phyloP scores from a whole-genome alignment of 2,113 vertebrate species.

The Cinclus cinclus region DNA sequence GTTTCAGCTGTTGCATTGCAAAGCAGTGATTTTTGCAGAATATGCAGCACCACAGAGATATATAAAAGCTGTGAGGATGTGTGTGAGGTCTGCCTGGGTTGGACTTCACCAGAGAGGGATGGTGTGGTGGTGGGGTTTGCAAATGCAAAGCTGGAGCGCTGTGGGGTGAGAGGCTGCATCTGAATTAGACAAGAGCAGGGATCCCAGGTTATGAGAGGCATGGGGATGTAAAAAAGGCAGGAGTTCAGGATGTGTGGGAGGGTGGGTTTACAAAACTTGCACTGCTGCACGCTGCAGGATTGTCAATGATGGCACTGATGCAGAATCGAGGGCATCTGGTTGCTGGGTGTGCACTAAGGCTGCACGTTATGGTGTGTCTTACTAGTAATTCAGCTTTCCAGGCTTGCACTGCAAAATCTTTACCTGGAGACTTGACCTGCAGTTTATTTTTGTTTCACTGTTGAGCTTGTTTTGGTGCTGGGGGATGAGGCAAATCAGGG shows the following conservation, averaged over 20 bases:
- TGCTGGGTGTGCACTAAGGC: neutral
- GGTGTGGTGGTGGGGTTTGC: neutral
- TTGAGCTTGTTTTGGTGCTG: slow-evolving; percentile 18
- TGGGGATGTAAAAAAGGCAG: neutral
- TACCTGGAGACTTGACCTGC: neutral
- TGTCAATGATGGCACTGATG: neutral
- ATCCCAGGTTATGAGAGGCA: neutral
- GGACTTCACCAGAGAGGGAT: neutral
- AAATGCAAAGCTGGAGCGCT: neutral
- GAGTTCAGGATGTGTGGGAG: neutral
- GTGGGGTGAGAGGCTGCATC: neutral
- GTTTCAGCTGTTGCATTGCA: neutral
- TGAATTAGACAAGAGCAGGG: neutral
- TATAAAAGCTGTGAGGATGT: neutral
- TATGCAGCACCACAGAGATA: neutral
- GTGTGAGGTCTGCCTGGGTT: neutral
- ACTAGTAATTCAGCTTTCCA: slow-evolving; percentile 36
- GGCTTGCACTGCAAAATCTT: slow-evolving; percentile 30
- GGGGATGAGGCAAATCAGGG: slow-evolving; percentile 33
- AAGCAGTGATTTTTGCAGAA: neutral
- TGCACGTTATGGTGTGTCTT: fast-evolving
- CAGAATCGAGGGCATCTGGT: neutral
- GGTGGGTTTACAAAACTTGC: neutral
- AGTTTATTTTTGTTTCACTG: slow-evolving; percentile 20
- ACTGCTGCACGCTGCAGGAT: neutral